phyloP scores from a whole-genome alignment of 2,113 vertebrate species.

The Microtus richardsoni region DNA sequence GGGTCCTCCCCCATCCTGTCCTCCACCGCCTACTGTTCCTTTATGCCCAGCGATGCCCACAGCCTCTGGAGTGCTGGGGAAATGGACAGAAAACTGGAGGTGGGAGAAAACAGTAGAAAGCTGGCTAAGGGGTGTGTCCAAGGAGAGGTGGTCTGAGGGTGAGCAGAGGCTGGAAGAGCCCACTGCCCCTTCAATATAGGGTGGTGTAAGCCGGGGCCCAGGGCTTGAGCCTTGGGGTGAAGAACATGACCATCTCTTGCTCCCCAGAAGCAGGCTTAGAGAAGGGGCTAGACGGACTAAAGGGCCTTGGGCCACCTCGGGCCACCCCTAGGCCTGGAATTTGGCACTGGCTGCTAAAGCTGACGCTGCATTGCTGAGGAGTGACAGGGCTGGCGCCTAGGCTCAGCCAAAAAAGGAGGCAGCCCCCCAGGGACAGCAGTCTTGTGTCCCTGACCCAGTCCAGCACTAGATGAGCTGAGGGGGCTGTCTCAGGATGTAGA shows the following conservation, averaged over 20 bases:
- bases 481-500: not conserved
- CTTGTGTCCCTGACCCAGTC: slow-evolving; percentile 41
- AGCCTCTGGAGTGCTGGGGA: not conserved
- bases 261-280: not conserved
- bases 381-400: slow-evolving; percentile 66
- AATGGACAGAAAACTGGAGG: slow-evolving; percentile 29
- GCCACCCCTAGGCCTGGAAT: slow-evolving; percentile 74
- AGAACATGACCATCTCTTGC: not conserved
- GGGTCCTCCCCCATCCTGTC: not conserved
- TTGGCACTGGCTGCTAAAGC: slow-evolving; percentile 69
- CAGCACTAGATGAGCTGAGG: not conserved
- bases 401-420: slow-evolving; percentile 80
- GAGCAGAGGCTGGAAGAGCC: not conserved
- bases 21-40: not conserved
- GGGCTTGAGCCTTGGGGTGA: not conserved
- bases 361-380: slow-evolving; percentile 80
- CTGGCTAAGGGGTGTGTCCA: slow-evolving; percentile 34
- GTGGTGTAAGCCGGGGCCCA: not conserved
- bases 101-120: slow-evolving; percentile 43
- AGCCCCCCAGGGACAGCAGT: slow-evolving; percentile 59
- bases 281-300: not conserved
- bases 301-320: slow-evolving; percentile 57
- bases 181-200: not conserved
- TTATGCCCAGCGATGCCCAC: not conserved
- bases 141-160: not conserved